Evolutionary conservation across 2,113 vertebrate genomes (phyloP).

Genomic region (Nesoenas mayeri): DNA sequence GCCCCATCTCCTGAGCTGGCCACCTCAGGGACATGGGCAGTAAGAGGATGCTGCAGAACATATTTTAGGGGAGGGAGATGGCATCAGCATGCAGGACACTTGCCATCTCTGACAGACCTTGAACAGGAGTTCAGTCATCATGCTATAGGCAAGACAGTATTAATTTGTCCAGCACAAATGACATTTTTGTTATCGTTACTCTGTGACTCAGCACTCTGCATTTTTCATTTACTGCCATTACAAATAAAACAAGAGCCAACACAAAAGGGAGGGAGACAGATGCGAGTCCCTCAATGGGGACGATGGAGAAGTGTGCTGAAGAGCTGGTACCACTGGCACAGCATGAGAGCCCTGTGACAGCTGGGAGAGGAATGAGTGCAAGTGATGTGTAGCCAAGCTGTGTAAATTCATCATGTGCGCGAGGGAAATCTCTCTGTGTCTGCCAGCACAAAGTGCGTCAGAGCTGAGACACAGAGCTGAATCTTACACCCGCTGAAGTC

Average conservation of each 20-base stretch:
- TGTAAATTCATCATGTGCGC: neutral
- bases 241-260: neutral
- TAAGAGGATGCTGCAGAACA: neutral
- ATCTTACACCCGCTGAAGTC: neutral
- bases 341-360: neutral
- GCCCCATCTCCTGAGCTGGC: rapidly evolving
- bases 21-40: rapidly evolving
- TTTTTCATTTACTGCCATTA: neutral
- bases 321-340: neutral
- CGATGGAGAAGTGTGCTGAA: neutral
- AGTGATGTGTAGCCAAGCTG: neutral
- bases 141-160: neutral
- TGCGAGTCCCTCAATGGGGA: neutral
- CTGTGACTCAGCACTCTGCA: neutral
- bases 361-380: conserved; percentile 7
- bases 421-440: neutral
- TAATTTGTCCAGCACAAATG: neutral
- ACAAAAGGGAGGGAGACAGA: neutral
- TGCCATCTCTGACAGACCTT: neutral
- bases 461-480: neutral
- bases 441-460: neutral
- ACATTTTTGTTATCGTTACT: neutral
- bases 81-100: neutral
- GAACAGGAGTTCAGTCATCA: neutral
- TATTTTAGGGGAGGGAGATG: neutral